Conservation (phyloP, 1,140 invertebrate genomes). For the Leptoteleia sp. region DNA sequence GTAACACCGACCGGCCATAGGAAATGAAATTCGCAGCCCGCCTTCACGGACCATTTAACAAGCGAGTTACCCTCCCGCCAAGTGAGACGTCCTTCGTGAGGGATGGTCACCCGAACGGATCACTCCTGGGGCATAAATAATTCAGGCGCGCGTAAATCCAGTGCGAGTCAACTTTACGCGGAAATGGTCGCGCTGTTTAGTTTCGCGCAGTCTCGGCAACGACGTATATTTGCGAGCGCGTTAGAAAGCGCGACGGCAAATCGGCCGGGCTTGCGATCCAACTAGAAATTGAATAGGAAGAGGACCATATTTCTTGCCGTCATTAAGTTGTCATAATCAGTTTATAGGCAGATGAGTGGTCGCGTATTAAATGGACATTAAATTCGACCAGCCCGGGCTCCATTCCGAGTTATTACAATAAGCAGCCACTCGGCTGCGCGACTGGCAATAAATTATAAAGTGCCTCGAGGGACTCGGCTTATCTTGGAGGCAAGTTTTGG, state of each 20-base stretch:
- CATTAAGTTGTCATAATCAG: conserved; percentile 24
- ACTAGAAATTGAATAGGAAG: conserved; percentile 10
- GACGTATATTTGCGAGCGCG: neutral
- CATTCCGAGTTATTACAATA: conserved; percentile 20
- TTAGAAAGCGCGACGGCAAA: neutral
- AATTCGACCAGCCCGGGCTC: conserved; percentile 1
- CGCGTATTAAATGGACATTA: conserved; percentile 15
- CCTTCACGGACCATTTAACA: conserved; percentile 70
- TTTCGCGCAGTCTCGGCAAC: neutral
- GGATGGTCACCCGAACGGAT: conserved; percentile 9
- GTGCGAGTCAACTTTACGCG: conserved; percentile 49
- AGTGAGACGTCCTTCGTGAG: conserved; percentile 59
- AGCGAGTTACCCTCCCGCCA: conserved; percentile 53
- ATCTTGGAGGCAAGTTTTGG: conserved; percentile 22
- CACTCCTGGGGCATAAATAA: conserved; percentile 28
- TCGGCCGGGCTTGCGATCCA: neutral
- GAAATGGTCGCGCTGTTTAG: conserved; percentile 40
- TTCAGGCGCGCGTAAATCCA: conserved; percentile 52
- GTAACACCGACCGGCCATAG: too few relatives aligned
- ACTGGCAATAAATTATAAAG: conserved; percentile 26
- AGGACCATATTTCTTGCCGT: conserved; percentile 3
- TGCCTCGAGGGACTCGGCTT: conserved; percentile 10
- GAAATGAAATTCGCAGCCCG: conserved; percentile 68
- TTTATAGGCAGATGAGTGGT: conserved; percentile 4
- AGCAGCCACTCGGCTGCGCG: conserved; percentile 21